Evolutionary conservation across 2,113 vertebrate genomes (phyloP), one percentile per base, ranked within the genome.

Genomic region (Nestor notabilis): DNA sequence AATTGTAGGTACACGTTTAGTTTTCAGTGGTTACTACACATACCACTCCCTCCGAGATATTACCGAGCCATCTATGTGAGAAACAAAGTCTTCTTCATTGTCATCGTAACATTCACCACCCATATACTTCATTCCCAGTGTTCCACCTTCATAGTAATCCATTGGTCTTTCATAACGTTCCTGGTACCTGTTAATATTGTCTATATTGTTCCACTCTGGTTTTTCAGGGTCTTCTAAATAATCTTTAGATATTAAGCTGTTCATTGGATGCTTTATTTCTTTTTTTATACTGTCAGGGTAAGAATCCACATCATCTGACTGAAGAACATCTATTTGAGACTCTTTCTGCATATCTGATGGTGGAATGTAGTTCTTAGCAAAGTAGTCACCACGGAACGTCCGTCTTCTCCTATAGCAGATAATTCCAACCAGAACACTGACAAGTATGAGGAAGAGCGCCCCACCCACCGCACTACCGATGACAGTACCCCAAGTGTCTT

Each of bases 1-100:
- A 97, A 96, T 92, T 80, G 84, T 69, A 97, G 87, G 94, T 98
- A 98, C 96, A 93, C 4, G 16, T 93, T 92, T 97, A 95, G 82
- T 96, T 97, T 95, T 93, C 87, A 97, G 98, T 95, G 97, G 94
- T 63, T 87, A 96, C 98, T 99, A 99, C 96, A 99, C 99, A 96
- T 99, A 99, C 99, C 99, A 99, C 98, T 99, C 99, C 96, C 99
- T 99, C 97, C 99, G 99, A 86, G 99, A 99, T 98, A 99, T 99
- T 97, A 99, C 99, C 17, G 99, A 99, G 60, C 99, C 99, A 92
- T 99, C 99, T 98, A 99, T 98, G 97, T 99, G 99, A 94, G 99
- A 99, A 96, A 99, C 99, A 78, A 99, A 99, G 96, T 99, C 99
- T 98, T 99, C 98, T 98, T 99, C 99, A 96, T 99, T 97, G 97